phyloP scores from a whole-genome alignment of 1,140 invertebrate species.

The Gryon sp. region DNA sequence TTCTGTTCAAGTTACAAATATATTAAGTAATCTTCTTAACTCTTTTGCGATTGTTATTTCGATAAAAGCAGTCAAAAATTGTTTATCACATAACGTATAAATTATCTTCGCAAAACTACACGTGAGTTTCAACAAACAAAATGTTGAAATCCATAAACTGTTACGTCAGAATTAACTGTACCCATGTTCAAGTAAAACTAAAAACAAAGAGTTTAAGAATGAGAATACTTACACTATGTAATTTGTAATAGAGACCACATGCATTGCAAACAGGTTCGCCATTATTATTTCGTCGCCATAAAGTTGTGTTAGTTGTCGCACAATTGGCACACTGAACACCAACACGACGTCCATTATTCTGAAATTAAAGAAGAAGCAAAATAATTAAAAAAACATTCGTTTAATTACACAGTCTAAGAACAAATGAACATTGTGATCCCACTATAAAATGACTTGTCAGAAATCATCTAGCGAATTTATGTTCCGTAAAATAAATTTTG shows the following conservation, averaged over 20 bases:
- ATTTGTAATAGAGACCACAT: slow-evolving; percentile 93
- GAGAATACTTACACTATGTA: slow-evolving; percentile 90
- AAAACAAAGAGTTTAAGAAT: too few relatives aligned
- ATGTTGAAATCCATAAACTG: slow-evolving; percentile 15
- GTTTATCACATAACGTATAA: slow-evolving; percentile 38
- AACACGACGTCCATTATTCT: slow-evolving; percentile 85
- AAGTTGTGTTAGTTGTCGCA: slow-evolving; percentile 89
- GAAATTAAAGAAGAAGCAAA: slow-evolving; percentile 65
- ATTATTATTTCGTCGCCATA: slow-evolving; percentile 92
- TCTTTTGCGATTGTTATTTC: slow-evolving; percentile 18
- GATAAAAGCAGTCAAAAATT: slow-evolving; percentile 43
- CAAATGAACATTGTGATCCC: slow-evolving; percentile 24
- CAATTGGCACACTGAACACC: slow-evolving; percentile 94
- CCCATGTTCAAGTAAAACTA: too few relatives aligned
- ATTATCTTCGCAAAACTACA: slow-evolving; percentile 19
- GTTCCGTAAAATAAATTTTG: slow-evolving; percentile 19
- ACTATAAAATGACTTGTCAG: slow-evolving; percentile 47
- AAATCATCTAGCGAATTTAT: slow-evolving; percentile 36
- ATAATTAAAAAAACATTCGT: slow-evolving; percentile 27
- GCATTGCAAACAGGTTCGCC: slow-evolving; percentile 96
- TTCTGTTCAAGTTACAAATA: slow-evolving; percentile 21
- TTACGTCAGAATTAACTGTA: slow-evolving; percentile 41
- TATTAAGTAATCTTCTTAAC: slow-evolving; percentile 5
- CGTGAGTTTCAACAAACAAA: slow-evolving; percentile 35
- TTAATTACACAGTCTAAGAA: slow-evolving; percentile 23